A percentile compares a stretch with the other conserved stretches of the same genome.
These are phyloP conservation scores for Marcusenius ussheri DNA, from an alignment of 2,113 vertebrate genomes.

Conservation along the genomic window DNA sequence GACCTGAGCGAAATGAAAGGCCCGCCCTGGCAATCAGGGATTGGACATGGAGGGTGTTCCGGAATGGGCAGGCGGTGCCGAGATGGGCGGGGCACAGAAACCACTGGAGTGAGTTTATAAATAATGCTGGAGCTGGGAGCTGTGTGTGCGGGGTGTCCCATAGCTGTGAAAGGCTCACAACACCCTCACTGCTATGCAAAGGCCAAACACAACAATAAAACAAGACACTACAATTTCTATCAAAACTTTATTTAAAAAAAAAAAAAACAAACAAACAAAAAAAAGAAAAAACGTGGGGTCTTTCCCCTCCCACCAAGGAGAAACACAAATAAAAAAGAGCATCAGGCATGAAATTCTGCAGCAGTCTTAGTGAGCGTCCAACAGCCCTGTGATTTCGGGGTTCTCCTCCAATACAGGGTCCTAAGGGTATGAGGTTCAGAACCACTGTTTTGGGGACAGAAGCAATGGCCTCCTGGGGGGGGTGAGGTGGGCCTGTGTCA, in stretches of 20 bases:
- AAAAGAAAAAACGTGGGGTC: not conserved
- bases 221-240: not conserved
- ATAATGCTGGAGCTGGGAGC: not conserved
- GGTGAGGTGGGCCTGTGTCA: not conserved
- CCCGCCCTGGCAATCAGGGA: not conserved
- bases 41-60: not conserved
- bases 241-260: not conserved
- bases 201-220: not conserved
- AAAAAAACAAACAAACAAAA: too few species aligned
- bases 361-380: not conserved
- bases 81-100: not conserved
- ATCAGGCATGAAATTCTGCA: not conserved
- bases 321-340: not conserved
- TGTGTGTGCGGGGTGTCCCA: not conserved
- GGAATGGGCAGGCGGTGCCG: not conserved
- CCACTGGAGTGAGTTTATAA: conserved; percentile 11
- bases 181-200: not conserved
- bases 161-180: not conserved
- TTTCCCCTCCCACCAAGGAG: not conserved
- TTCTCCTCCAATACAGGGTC: not conserved
- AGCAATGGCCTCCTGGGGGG: conserved; percentile 11
- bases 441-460: not conserved
- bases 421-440: not conserved
- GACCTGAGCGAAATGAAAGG: not conserved
- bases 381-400: not conserved